Conservation (phyloP, 2,113 vertebrate species). For the Saguinus imperator region DNA sequence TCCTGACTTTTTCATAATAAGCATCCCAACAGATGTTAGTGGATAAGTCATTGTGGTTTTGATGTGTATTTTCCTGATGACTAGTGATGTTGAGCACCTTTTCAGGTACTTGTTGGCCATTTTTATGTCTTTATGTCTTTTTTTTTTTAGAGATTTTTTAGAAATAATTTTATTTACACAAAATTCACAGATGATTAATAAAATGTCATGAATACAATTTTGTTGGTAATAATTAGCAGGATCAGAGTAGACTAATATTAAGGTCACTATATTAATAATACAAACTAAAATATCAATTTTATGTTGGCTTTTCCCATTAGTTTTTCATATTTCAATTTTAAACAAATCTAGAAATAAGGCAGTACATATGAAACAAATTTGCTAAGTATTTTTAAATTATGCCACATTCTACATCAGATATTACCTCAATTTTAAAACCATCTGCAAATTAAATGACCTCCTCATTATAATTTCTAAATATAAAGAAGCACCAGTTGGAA, state of each 20-base stretch:
- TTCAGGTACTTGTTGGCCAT: not conserved
- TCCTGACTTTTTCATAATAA: not conserved
- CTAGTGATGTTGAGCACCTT: not conserved
- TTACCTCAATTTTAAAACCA: slow-evolving; percentile 10
- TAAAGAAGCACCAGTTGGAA: slow-evolving; percentile 24
- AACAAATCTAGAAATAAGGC: slow-evolving; percentile 31
- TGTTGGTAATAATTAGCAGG: slow-evolving; percentile 51
- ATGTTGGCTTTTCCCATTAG: not conserved
- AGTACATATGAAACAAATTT: not conserved
- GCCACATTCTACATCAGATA: not conserved
- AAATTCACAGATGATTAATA: slow-evolving; percentile 23
- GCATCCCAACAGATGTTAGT: not conserved
- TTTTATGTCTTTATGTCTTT: too few species aligned
- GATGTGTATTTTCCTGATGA: not conserved
- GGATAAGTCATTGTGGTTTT: not conserved
- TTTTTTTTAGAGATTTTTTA: too few species aligned
- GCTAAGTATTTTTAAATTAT: slow-evolving; percentile 51
- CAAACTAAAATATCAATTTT: slow-evolving; percentile 7
- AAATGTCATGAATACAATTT: slow-evolving; percentile 42
- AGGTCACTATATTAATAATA: slow-evolving; percentile 5
- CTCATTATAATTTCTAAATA: slow-evolving; percentile 29
- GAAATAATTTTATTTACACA: slow-evolving; percentile 61
- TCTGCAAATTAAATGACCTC: slow-evolving; percentile 17
- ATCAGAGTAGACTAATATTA: slow-evolving; percentile 6
- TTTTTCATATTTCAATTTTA: slow-evolving; percentile 40